Conservation (phyloP, 2,113 vertebrate species). For the Neofelis nebulosa region DNA sequence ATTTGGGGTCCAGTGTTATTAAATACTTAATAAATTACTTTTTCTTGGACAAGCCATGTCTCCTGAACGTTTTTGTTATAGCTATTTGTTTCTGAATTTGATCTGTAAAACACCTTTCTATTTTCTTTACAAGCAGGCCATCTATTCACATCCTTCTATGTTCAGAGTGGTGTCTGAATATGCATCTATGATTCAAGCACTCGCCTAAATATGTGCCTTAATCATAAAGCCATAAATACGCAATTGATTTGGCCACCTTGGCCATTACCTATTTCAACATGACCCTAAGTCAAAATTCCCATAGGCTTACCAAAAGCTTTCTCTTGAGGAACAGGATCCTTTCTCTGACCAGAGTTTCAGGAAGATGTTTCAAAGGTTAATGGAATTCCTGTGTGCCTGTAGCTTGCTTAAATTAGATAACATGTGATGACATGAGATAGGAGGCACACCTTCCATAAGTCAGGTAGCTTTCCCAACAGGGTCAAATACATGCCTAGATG, state of each 20-base stretch:
- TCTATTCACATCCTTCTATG: not conserved
- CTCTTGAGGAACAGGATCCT: not conserved
- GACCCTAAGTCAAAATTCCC: not conserved
- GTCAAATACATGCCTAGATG: not conserved
- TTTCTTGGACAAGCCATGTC: not conserved
- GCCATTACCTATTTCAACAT: not conserved
- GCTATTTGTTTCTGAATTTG: not conserved
- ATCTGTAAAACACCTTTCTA: not conserved
- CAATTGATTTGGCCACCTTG: not conserved
- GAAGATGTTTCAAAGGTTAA: not conserved
- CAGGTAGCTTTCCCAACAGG: not conserved
- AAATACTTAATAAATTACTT: not conserved
- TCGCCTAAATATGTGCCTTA: not conserved
- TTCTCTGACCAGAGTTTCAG: not conserved
- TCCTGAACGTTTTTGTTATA: not conserved
- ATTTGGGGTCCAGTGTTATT: not conserved
- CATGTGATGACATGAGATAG: not conserved
- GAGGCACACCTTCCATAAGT: not conserved
- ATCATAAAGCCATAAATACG: not conserved
- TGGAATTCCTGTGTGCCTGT: too few relatives aligned
- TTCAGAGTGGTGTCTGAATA: not conserved
- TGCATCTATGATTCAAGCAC: not conserved
- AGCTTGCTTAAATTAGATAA: not conserved
- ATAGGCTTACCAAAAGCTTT: not conserved
- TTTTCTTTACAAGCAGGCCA: not conserved